Evolutionary conservation across 2,797 vertebrate species (phyloP).

Genomic region (Trematomus bernacchii): DNA sequence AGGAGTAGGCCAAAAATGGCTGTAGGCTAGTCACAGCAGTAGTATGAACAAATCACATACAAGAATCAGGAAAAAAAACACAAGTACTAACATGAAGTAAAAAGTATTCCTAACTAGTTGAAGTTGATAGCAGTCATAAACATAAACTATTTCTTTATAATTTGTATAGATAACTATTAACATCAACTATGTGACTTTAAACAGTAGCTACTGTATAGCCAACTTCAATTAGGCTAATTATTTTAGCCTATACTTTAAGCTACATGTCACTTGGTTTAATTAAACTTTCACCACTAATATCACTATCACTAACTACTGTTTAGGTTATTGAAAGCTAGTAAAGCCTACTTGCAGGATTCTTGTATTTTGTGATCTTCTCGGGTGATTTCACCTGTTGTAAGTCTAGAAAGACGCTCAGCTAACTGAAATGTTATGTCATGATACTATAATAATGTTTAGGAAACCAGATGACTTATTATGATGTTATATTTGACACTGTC

Average conservation of each 20-base stretch:
- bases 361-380: too few relatives aligned
- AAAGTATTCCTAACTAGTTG: neutral
- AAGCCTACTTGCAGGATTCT: too few relatives aligned
- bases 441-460: neutral
- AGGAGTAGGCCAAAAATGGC: too few relatives aligned
- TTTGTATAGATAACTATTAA: neutral
- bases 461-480: neutral
- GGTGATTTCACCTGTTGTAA: too few relatives aligned
- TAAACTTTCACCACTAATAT: neutral
- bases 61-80: neutral
- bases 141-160: neutral
- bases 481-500: constrained; percentile 7
- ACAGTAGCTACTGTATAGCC: too few relatives aligned
- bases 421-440: too few relatives aligned
- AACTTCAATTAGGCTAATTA: neutral
- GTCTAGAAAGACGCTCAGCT: too few relatives aligned
- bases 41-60: neutral
- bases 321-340: too few relatives aligned
- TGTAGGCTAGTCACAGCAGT: neutral
- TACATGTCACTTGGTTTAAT: neutral
- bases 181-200: neutral
- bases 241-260: too few relatives aligned
- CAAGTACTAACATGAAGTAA: neutral
- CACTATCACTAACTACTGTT: too few relatives aligned
- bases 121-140: neutral